phyloP scores from a whole-genome alignment of 2,888 invertebrate genomes.

The Melieria omissa region DNA sequence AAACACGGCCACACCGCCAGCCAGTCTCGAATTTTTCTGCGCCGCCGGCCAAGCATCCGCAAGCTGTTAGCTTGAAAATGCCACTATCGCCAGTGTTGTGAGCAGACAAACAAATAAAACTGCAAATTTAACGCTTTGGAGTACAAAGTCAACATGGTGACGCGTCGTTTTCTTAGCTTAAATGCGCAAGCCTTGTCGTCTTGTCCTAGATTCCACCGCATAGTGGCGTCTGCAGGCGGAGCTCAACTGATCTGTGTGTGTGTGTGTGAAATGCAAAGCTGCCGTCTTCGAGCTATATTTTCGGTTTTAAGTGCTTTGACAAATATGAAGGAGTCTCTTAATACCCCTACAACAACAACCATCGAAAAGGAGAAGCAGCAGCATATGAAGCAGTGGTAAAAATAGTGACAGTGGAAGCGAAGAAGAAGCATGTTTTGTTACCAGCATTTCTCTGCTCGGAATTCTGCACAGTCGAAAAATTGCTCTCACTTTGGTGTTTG shows the following conservation, averaged over 20 bases:
- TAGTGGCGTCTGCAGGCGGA: not conserved
- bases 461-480: too few species aligned
- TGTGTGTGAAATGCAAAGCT: not conserved
- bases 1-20: too few species aligned
- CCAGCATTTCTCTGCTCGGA: too few species aligned
- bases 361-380: too few species aligned
- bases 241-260: not conserved
- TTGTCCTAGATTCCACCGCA: not conserved
- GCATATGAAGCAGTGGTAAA: too few species aligned
- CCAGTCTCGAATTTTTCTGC: too few species aligned
- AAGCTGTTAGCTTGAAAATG: too few species aligned
- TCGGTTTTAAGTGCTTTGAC: conserved; percentile 44
- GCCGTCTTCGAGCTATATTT: conserved; percentile 7
- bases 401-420: too few species aligned
- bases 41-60: too few species aligned
- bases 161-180: not conserved
- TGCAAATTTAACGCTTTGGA: conserved; percentile 34
- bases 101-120: conserved; percentile 35
- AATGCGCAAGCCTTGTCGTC: not conserved
- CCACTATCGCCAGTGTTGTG: not conserved
- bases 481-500: too few species aligned
- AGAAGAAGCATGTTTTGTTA: too few species aligned
- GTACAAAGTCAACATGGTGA: conserved; percentile 33
- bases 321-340: conserved; percentile 21
- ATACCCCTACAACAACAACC: too few species aligned